Evolutionary conservation across 2,113 vertebrate genomes (phyloP), one percentile per base, ranked within the genome.

Genomic region (Lethenteron camtschaticum): DNA sequence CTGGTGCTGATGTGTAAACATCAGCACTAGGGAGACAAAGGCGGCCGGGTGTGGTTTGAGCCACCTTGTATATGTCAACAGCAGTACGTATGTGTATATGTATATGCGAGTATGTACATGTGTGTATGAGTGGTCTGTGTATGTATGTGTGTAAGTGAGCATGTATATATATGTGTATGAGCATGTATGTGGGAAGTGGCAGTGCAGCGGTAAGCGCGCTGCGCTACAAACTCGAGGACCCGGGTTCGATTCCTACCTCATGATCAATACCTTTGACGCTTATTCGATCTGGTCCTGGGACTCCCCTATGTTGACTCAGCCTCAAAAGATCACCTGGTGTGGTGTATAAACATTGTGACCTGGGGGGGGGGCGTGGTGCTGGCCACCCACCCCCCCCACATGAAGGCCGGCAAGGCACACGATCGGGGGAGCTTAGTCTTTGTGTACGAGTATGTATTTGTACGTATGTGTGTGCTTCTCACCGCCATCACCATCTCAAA

Each of bases 401-500:
- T 71, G 69, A 75, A 77, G 7, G 8, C 71, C 69, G 71, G 70
- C 57, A 74, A 72, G 73, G 74, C 72, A 68, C 12, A 75, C 57
- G 73, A 71, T 55, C 68, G 14, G 56, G 68, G 70, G 3, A 69
- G 68, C 71, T 72, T 76, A 69, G 73, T 73, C 74, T 76, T 73
- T 72, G 75, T 70, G 70, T 70, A 74, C 72, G 72, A 69, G 75
- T 77, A 77, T 2, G 1, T 75, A 74, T 76, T 4, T 14, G 14
- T 16, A 74, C 74, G 71, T 11, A 77, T 81, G 92, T 66, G n/a
- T 66, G n/a, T 9, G 20, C 9, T 10, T 16, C 91, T 91, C 78
- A 97, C 91, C 75, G 85, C 87, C 90, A 96, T 96, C 73, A 97
- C 86, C 68, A 95, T 74, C 74, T 97, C 94, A 79, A 97, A 96